Evolutionary conservation across 2,113 vertebrate species (phyloP), one percentile per base, ranked within the genome.

Genomic region (Theristicus caerulescens): DNA sequence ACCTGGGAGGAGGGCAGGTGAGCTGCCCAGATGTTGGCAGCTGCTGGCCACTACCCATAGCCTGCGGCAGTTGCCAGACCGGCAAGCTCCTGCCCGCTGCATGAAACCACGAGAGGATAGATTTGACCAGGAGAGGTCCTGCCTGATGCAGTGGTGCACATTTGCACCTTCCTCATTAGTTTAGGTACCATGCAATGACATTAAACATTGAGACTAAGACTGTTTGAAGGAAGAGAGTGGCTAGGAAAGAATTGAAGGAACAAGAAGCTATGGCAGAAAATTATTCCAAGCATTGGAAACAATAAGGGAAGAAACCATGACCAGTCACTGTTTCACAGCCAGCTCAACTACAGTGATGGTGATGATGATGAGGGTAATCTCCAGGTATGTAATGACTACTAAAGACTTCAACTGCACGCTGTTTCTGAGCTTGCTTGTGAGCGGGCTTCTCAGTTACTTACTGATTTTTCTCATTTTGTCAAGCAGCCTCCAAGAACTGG

Each of bases 401-500:
- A 27, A 77, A 89, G 22, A 38, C 32, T 81, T 86, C 52, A 86
- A 18, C 5, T 70, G 61, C 59, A 59, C 31, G 7, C 51, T 40
- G 31, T 49, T 91, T 85, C 65, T 34, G 44, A 89, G 36, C 49
- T 83, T 36, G 9, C 51, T 76, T 69, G 7, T 34, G 47, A 87
- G 24, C 54, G 61, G 79, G 32, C 34, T 85, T 83, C 83, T 93
- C 58, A 64, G 24, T 82, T 94, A 94, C 52, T 64, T 89, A n/a
- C 81, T 36, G 29, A 16, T 58, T 38, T 44, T 66, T 47, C 13
- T 40, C 44, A 26, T 78, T 95, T 96, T 85, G 40, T 82, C 66
- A 89, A 76, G 61, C 70, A 94, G 81, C 52, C 73, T 93, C 54
- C 70, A 52, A 94, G 57, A 91, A 52, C 44, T 52, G 34, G 87